These are phyloP conservation scores for Spodoptera picta DNA, from an alignment of 2,888 invertebrate genomes.

Conservation along the genomic window DNA sequence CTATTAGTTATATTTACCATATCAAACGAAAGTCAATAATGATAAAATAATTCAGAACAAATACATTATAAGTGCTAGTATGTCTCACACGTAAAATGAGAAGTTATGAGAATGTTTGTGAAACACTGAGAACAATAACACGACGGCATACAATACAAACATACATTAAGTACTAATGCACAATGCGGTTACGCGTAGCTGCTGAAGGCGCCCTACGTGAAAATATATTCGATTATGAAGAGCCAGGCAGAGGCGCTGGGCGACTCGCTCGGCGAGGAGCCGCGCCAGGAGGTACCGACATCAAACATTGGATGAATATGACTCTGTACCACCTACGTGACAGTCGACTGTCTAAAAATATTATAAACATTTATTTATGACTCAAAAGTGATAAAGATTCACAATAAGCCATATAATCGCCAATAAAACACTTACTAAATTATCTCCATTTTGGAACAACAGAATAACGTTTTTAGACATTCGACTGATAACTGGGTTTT, in stretches of 20 bases:
- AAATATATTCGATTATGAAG: conserved; percentile 98
- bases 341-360: conserved; percentile 6
- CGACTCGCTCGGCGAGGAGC: conserved; percentile 87
- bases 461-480: neutral
- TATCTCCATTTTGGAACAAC: neutral
- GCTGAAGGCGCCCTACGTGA: conserved; percentile 98
- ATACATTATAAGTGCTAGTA: no score
- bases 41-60: no score
- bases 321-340: conserved; percentile 33
- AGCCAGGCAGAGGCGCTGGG: conserved; percentile 93
- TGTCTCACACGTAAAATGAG: no score
- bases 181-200: conserved; percentile 87
- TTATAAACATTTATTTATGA: neutral
- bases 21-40: no score
- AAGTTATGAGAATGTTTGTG: neutral
- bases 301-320: conserved; percentile 55
- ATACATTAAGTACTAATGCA: conserved; percentile 40
- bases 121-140: conserved; percentile 50
- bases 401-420: no score
- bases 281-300: conserved; percentile 81
- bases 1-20: no score
- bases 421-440: no score
- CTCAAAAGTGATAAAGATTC: conserved; percentile 2
- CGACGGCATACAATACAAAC: conserved; percentile 55
- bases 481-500: neutral